Evolutionary conservation across 2,888 invertebrate species (phyloP).

Genomic region (Apamea epomidion): DNA sequence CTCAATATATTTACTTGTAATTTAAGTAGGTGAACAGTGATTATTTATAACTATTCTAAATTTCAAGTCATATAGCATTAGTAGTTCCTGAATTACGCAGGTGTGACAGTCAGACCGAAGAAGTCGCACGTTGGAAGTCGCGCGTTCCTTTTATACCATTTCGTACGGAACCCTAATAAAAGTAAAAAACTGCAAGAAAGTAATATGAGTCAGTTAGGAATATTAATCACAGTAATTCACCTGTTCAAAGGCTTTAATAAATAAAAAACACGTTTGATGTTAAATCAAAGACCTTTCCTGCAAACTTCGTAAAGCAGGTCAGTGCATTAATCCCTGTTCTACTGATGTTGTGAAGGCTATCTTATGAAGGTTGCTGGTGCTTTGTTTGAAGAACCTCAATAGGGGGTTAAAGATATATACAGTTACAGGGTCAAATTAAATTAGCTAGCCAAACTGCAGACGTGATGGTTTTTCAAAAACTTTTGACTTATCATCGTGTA

Average conservation of each 20-base stretch:
- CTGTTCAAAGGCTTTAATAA: background rate
- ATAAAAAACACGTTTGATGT: background rate
- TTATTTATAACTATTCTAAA: too few relatives aligned
- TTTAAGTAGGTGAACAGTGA: too few relatives aligned
- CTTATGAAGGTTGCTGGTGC: background rate
- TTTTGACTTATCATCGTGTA: constrained; percentile 36
- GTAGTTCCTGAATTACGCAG: background rate
- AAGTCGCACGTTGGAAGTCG: background rate
- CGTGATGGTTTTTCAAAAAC: constrained; percentile 2
- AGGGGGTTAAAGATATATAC: background rate
- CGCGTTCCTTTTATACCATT: background rate
- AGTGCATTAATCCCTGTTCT: background rate
- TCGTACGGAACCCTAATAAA: background rate
- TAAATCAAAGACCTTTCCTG: constrained; percentile 8
- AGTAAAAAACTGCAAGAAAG: background rate
- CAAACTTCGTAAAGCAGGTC: constrained; percentile 10
- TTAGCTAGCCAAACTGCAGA: too few relatives aligned
- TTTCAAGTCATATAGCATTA: too few relatives aligned
- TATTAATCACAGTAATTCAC: background rate
- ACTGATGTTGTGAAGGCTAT: background rate
- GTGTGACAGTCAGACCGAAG: background rate
- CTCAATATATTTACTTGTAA: too few relatives aligned
- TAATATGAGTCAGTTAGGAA: background rate
- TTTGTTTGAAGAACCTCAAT: background rate
- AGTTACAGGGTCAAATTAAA: too few relatives aligned